Conservation (phyloP, 2,888 invertebrate genomes). For the Epistrophe eligans region DNA sequence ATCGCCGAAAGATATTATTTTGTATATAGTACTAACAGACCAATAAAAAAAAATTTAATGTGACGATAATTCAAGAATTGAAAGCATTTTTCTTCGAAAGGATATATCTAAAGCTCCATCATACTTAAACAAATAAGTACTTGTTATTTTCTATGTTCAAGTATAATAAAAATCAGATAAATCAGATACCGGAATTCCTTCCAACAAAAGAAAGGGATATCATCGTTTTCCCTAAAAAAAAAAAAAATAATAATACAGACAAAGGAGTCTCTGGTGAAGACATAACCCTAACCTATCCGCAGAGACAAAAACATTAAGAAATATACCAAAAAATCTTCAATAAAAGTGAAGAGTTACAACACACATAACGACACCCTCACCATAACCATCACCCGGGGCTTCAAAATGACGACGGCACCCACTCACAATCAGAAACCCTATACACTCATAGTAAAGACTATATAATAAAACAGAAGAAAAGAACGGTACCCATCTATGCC, state of each 20-base stretch:
- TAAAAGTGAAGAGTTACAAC: slow-evolving; percentile 63
- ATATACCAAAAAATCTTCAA: slow-evolving; percentile 49
- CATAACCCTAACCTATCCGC: slow-evolving; percentile 33
- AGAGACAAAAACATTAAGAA: slow-evolving; percentile 47
- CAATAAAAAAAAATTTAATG: slow-evolving; percentile 41
- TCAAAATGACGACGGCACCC: background rate
- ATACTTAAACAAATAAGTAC: slow-evolving; percentile 47
- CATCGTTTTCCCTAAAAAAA: slow-evolving; percentile 14
- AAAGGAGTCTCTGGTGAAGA: slow-evolving; percentile 24
- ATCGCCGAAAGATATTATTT: slow-evolving; percentile 33
- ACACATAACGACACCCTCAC: slow-evolving; percentile 48
- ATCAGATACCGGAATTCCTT: slow-evolving; percentile 44
- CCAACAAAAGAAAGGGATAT: slow-evolving; percentile 31
- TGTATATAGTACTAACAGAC: slow-evolving; percentile 25
- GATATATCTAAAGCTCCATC: slow-evolving; percentile 49
- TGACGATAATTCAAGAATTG: slow-evolving; percentile 43
- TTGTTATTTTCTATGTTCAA: slow-evolving; percentile 43
- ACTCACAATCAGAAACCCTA: background rate
- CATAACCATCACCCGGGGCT: slow-evolving; percentile 2
- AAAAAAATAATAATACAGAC: slow-evolving; percentile 24
- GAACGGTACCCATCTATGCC: slow-evolving; percentile 44
- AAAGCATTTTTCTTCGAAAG: slow-evolving; percentile 29
- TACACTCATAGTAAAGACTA: slow-evolving; percentile 16
- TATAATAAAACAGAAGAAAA: slow-evolving; percentile 63
- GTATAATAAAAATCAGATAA: slow-evolving; percentile 44